phyloP scores from a whole-genome alignment of 2,888 invertebrate species.

The Pediacus dermestoides region DNA sequence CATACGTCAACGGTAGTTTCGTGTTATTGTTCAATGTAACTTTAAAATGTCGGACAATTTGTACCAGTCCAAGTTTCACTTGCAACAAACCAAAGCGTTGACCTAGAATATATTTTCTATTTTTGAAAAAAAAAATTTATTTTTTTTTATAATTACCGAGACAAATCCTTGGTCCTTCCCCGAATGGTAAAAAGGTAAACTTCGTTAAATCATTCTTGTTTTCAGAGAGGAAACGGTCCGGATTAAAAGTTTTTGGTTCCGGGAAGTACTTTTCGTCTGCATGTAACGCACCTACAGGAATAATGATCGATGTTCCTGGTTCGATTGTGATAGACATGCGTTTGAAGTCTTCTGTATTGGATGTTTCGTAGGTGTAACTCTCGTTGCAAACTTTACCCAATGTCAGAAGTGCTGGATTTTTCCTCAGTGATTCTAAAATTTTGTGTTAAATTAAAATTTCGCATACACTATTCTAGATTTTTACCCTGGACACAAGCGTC shows the following conservation, averaged over 20 bases:
- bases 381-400: slow-evolving; percentile 32
- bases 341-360: slow-evolving; percentile 20
- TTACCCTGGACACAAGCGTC: slow-evolving; percentile 51
- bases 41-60: slow-evolving; percentile 40
- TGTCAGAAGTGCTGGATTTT: slow-evolving; percentile 23
- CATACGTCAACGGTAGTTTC: slow-evolving; percentile 28
- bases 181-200: slow-evolving; percentile 37
- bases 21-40: slow-evolving; percentile 38
- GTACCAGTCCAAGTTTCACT: slow-evolving; percentile 44
- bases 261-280: slow-evolving; percentile 44
- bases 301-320: slow-evolving; percentile 36
- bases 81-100: slow-evolving; percentile 35
- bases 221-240: slow-evolving; percentile 45
- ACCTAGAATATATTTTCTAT: slow-evolving; percentile 30
- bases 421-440: slow-evolving; percentile 23
- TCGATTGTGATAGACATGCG: slow-evolving; percentile 29
- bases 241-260: slow-evolving; percentile 46
- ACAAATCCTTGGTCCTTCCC: slow-evolving; percentile 40
- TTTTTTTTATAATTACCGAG: slow-evolving; percentile 32
- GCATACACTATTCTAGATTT: slow-evolving; percentile 1
- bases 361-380: slow-evolving; percentile 26
- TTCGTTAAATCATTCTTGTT: slow-evolving; percentile 32
- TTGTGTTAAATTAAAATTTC: slow-evolving; percentile 8
- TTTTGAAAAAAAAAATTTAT: slow-evolving; percentile 12
- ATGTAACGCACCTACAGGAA: slow-evolving; percentile 43